Evolutionary conservation across 1,140 invertebrate genomes (phyloP), one percentile per base, ranked within the genome.

Genomic region (Drosophila sproati): DNA sequence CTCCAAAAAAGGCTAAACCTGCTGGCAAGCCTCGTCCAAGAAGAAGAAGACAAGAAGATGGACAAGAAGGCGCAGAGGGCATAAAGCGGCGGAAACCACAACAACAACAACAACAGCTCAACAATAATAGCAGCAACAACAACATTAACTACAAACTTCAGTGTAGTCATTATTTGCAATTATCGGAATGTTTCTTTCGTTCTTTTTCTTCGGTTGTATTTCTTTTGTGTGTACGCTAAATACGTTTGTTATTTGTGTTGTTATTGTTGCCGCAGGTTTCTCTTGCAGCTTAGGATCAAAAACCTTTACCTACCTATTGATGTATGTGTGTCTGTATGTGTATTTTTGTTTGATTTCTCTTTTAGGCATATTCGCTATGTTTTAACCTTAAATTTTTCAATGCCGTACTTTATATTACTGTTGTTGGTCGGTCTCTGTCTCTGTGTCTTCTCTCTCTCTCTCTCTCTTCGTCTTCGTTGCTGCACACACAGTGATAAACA

Each of bases 101-200:
- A 63, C 39, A 39, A 54, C 57, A 39, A 54, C 57, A 78, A 75
- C 69, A 78, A 79, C 63, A 66, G 28, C 62, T 20, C 37, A 63
- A 43, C 56, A 39, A 60, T 28, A 48, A 71, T 32, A 59, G 32
- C 63, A 52, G 45, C 73, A 64, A 61, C 68, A 77, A 75, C 43
- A 73, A 50, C 57, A 82, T 78, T 71, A 82, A 82, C 66, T 69
- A 73, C 73, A 79, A 87, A 80, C 71, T 71, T 68, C 69, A 83
- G 69, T 77, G 60, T 87, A 86, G 80, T 87, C 85, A 87, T 87
- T 87, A 87, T 87, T 87, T 83, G 83, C 83, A 87, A 87, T 87
- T 87, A 87, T 87, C 77, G 83, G 87, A 78, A 83, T 85, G 82
- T 82, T 73, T 75, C 83, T 75, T 88, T 88, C 62, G 73, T 83